Conservation (phyloP, 2,888 invertebrate species). For the Protophormia terraenovae region DNA sequence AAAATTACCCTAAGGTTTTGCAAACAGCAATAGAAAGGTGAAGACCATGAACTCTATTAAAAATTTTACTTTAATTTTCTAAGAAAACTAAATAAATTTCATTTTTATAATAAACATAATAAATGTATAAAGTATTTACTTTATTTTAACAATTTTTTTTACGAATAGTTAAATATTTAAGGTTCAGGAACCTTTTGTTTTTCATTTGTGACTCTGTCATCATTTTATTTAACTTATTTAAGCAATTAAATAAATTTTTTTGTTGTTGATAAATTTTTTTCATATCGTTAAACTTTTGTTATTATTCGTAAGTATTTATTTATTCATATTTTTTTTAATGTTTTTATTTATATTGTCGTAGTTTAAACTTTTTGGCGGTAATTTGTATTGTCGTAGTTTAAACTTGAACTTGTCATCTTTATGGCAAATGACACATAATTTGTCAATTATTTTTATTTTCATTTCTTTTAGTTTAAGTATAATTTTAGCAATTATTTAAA, state of each 20-base stretch:
- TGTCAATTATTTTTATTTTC: constrained; percentile 53
- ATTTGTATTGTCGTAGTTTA: constrained; percentile 34
- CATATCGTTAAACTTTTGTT: constrained; percentile 39
- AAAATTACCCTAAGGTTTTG: not conserved
- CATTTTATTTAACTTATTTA: constrained; percentile 34
- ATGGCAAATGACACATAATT: constrained; percentile 63
- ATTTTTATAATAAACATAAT: not conserved
- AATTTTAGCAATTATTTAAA: constrained; percentile 18
- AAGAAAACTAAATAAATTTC: not conserved
- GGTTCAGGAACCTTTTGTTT: constrained; percentile 48
- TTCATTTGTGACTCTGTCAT: constrained; percentile 3
- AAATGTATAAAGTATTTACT: not conserved
- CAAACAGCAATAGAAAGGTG: not conserved
- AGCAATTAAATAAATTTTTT: constrained; percentile 45
- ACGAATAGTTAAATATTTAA: constrained; percentile 24
- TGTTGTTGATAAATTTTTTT: too few species aligned
- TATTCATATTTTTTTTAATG: not conserved
- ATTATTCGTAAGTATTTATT: too few species aligned
- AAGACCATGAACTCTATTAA: constrained; percentile 1
- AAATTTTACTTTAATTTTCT: not conserved
- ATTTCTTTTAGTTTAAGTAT: constrained; percentile 11
- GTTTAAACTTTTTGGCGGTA: constrained; percentile 24
- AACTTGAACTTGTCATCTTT: constrained; percentile 66
- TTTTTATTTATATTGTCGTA: not conserved
- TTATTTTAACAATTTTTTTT: constrained; percentile 7